phyloP scores from a whole-genome alignment of 1,140 invertebrate genomes.

The Macrobrachium rosenbergii region DNA sequence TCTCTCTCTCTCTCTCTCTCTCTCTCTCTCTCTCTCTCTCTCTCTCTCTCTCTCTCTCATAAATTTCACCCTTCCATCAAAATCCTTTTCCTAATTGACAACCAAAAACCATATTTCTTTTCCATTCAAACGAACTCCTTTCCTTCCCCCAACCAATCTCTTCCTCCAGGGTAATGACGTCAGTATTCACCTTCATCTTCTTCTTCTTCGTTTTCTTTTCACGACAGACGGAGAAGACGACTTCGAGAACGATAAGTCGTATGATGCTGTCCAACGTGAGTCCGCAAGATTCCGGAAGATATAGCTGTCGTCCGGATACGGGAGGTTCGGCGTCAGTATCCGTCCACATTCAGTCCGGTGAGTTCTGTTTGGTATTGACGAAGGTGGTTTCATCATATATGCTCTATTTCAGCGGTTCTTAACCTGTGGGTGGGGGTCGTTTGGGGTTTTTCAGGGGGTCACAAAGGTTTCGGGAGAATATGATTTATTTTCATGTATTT shows the following conservation, averaged over 20 bases:
- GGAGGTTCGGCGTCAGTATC: conserved; percentile 37
- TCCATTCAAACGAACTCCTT: neutral
- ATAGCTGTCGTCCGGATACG: conserved; percentile 29
- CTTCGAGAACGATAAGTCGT: conserved; percentile 34
- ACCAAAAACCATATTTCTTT: neutral
- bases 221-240: conserved; percentile 43
- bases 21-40: too few species aligned
- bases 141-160: neutral
- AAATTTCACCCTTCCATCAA: too few species aligned
- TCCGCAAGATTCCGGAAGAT: conserved; percentile 26
- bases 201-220: neutral
- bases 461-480: too few species aligned
- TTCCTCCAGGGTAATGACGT: neutral
- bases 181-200: neutral
- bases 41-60: too few species aligned
- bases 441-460: too few species aligned
- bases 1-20: too few species aligned
- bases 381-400: too few species aligned
- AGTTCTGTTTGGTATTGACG: neutral
- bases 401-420: too few species aligned
- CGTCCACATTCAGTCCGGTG: conserved; percentile 45
- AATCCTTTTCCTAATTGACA: too few species aligned
- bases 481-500: too few species aligned
- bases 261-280: conserved; percentile 29
- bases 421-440: too few species aligned